Evolutionary conservation across 37 sponge, comb jelly and placozoan species (phyloP).

Genomic region (Ianthella basta): DNA sequence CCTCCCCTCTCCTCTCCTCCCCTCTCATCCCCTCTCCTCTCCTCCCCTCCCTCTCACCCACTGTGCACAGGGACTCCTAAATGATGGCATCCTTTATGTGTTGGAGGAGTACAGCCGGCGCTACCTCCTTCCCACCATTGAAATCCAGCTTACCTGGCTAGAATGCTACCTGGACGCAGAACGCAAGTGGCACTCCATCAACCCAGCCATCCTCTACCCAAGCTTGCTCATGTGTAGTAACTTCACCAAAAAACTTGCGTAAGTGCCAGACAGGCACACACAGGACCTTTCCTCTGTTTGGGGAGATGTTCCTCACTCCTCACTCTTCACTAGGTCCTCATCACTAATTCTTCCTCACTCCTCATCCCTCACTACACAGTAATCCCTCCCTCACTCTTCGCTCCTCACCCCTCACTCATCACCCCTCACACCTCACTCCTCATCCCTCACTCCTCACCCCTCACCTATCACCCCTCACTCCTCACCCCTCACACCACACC

Average conservation of each 20-base stretch:
- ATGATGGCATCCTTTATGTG: conserved; percentile 21
- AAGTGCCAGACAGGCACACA: background rate
- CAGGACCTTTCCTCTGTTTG: too few relatives aligned
- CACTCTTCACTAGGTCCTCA: too few relatives aligned
- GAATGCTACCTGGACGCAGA: background rate
- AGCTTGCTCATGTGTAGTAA: background rate
- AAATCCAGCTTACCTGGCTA: conserved; percentile 6
- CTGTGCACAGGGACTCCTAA: conserved; percentile 34
- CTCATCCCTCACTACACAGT: too few relatives aligned
- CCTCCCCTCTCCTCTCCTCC: conserved; percentile 19
- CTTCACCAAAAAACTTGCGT: background rate
- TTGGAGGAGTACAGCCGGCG: conserved; percentile 46
- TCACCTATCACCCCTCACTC: too few relatives aligned
- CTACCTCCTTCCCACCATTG: conserved; percentile 29
- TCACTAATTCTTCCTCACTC: too few relatives aligned
- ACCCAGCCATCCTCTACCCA: conserved; percentile 14
- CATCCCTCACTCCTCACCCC: too few relatives aligned
- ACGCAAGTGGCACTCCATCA: background rate
- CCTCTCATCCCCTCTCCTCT: background rate
- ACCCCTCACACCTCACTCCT: too few relatives aligned
- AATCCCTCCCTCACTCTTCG: too few relatives aligned
- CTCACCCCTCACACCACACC: too few relatives aligned
- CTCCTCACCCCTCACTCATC: too few relatives aligned
- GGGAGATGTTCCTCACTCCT: too few relatives aligned
- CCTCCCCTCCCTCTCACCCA: background rate